phyloP scores from a whole-genome alignment of 2,797 vertebrate genomes.

The Kryptolebias ocellatus region DNA sequence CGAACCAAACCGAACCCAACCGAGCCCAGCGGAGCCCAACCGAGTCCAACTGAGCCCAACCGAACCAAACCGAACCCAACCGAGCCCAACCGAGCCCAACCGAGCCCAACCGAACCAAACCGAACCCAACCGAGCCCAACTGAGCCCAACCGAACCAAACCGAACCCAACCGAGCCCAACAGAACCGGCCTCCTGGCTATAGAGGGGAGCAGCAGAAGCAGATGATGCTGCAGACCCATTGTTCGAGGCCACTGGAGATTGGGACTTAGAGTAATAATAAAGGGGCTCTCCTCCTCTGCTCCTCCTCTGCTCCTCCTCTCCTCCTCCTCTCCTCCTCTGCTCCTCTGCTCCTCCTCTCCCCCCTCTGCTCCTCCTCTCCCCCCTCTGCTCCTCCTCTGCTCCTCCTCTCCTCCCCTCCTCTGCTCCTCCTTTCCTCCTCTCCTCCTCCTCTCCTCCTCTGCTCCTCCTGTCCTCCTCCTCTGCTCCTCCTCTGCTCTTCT shows the following conservation, averaged over 20 bases:
- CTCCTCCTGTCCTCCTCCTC: constrained; percentile 57
- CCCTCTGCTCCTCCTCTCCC: too few relatives aligned
- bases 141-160: too few relatives aligned
- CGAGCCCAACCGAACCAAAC: too few relatives aligned
- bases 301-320: constrained; percentile 40
- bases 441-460: constrained; percentile 62
- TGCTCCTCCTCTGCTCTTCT: constrained; percentile 54
- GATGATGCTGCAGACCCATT: constrained; percentile 30
- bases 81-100: too few relatives aligned
- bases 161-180: too few relatives aligned
- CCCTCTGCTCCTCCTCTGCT: constrained; percentile 61
- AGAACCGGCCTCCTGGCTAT: too few relatives aligned
- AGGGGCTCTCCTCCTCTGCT: constrained; percentile 67
- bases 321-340: constrained; percentile 38
- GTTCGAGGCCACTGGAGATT: constrained; percentile 58
- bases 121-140: too few relatives aligned
- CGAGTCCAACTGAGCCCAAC: too few relatives aligned
- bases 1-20: too few relatives aligned
- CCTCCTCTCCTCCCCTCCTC: constrained; percentile 61
- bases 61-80: too few relatives aligned
- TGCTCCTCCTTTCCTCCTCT: constrained; percentile 43
- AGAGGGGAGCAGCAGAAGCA: constrained; percentile 31
- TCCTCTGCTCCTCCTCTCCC: constrained; percentile 45
- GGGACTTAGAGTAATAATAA: constrained; percentile 70
- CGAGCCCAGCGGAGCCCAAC: too few relatives aligned